These are phyloP conservation scores for Amblyteles armatorius DNA, from an alignment of 2,888 invertebrate genomes.

Conservation along the genomic window DNA sequence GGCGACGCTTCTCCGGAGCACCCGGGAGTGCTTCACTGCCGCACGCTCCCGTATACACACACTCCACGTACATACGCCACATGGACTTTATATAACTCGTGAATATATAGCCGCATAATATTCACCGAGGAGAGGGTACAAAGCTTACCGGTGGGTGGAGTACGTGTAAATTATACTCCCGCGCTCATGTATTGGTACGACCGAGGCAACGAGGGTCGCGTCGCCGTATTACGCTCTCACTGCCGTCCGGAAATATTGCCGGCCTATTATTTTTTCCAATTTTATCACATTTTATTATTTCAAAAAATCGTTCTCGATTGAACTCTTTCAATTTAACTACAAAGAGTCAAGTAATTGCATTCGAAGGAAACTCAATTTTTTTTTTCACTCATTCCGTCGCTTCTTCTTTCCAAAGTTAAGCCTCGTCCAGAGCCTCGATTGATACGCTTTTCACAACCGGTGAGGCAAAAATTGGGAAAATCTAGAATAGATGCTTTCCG, in stretches of 20 bases:
- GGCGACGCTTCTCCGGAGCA: conserved; percentile 51
- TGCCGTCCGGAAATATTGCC: neutral
- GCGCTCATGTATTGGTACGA: conserved; percentile 3
- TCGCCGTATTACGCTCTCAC: conserved; percentile 12
- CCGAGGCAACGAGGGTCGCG: conserved; percentile 5
- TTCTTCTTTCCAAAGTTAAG: no score
- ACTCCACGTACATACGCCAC: conserved; percentile 20
- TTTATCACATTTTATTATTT: neutral
- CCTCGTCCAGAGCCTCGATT: no score
- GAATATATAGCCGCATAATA: conserved; percentile 26
- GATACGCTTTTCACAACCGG: no score
- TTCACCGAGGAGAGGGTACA: conserved; percentile 23
- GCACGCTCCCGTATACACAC: neutral
- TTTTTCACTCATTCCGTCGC: neutral
- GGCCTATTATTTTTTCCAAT: neutral
- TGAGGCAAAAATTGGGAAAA: no score
- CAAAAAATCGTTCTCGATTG: neutral
- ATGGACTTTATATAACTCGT: conserved; percentile 17
- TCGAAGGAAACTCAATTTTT: neutral
- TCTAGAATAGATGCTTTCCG: no score
- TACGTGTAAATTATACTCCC: conserved; percentile 36
- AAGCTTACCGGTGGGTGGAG: conserved; percentile 26
- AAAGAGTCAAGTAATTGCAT: neutral
- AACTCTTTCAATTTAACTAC: neutral
- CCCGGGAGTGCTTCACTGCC: conserved; percentile 32